Conservation (phyloP, 92 coral and sea anemone species). For the Phenganax subtilis region DNA sequence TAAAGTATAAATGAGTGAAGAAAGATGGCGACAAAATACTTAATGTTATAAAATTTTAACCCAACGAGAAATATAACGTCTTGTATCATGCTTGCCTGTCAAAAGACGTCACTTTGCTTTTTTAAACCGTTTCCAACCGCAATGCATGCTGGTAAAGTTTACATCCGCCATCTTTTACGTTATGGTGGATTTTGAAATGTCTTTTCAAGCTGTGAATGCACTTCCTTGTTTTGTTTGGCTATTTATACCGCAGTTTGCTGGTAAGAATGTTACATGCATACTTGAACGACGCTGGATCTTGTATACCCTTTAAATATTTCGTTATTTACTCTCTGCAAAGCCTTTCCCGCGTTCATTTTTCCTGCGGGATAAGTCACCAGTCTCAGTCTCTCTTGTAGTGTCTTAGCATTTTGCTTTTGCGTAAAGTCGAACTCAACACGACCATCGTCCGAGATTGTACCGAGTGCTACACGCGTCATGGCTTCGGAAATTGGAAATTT, state of each 20-base stretch:
- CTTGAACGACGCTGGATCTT: conserved; percentile 25
- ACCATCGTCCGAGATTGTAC: conserved; percentile 30
- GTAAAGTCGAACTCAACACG: conserved; percentile 24
- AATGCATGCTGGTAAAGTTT: too few relatives aligned
- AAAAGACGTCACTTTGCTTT: too few relatives aligned
- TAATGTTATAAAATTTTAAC: too few relatives aligned
- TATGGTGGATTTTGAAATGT: too few relatives aligned
- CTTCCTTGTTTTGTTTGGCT: too few relatives aligned
- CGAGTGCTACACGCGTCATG: conserved; percentile 29
- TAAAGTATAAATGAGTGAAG: too few relatives aligned
- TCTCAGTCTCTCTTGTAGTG: conserved; percentile 3
- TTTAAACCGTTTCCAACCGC: too few relatives aligned
- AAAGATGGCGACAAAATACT: too few relatives aligned
- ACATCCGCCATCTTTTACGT: too few relatives aligned
- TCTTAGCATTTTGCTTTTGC: not conserved
- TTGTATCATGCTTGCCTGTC: too few relatives aligned
- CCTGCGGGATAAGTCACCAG: conserved; percentile 32
- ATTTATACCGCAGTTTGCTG: not conserved
- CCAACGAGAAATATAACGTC: too few relatives aligned
- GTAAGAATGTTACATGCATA: not conserved
- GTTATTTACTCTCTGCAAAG: conserved; percentile 16
- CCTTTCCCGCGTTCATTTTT: conserved; percentile 28
- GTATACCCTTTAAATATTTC: conserved; percentile 28
- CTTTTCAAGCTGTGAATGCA: too few relatives aligned
- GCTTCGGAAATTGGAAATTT: conserved; percentile 32